Base-by-base conservation (phyloP, 2,113 vertebrate genomes). In the Uropsilus gracilis region DNA sequence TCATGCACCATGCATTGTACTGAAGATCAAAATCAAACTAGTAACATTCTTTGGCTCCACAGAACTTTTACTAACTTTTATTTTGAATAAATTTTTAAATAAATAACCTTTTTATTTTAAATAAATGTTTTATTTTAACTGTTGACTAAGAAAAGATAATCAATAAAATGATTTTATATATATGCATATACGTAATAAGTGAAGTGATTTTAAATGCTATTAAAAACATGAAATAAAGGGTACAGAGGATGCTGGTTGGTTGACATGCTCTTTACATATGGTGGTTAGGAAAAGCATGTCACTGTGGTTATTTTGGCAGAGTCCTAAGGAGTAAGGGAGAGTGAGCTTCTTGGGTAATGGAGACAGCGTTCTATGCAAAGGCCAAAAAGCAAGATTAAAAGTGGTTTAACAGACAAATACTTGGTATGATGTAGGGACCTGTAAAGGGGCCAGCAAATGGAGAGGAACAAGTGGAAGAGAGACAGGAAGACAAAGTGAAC, bases 231-330 rank as follows among this genome's bases (percentile, higher is more conserved):
- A 42, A 86, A 50, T 9, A 61, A 12, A 8, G 34, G 14, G 16
- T 61, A 55, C 0, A 9, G 26, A 16, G 4, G 7, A 13, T 39
- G 2, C 16, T 91, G 34, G 8, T 12, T 2, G n/a, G 12, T 0
- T 22, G 7, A 1, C 50, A 71, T 6, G 16, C 12, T 50, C 24
- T 55, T n/a, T 22, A 48, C 26, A 37, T 8, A 17, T 2, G 9
- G 14, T 10, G 0, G 6, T 37, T 53, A 72, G 20, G 55, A 28
- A 83, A 87, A 10, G 28, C 14, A 8, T 28, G 16, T 76, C 7
- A 7, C n/a, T 42, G 5, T 0, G 42, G 24, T 50, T 48, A 64
- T 26, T 68, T 53, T 64, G 50, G 30, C 34, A 84, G 16, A 78
- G 22, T 0, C 0, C 10, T 37, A 16, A 80, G 61, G 34, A 9